Evolutionary conservation across 2,888 invertebrate genomes (phyloP).

Genomic region (Lochmaea capreae): DNA sequence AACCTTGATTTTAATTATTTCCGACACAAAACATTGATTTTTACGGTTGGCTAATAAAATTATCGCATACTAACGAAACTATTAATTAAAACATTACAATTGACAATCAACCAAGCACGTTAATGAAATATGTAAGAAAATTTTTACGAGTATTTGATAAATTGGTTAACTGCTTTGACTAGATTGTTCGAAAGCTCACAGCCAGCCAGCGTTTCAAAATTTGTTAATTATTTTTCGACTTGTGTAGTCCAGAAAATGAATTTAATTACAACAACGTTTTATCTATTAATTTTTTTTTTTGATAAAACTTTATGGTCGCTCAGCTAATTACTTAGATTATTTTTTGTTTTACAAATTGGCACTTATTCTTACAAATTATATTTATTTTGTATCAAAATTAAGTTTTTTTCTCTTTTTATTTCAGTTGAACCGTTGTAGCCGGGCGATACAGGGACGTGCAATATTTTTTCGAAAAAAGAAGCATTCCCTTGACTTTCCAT

Average conservation of each 20-base stretch:
- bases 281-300: background rate
- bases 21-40: conserved; percentile 24
- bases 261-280: background rate
- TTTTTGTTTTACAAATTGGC: conserved; percentile 15
- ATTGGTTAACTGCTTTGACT: background rate
- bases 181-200: background rate
- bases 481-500: conserved; percentile 52
- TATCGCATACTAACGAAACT: conserved; percentile 27
- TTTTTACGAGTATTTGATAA: background rate
- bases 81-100: conserved; percentile 33
- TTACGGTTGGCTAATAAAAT: conserved; percentile 31
- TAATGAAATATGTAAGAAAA: background rate
- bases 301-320: background rate
- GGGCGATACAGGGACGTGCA: conserved; percentile 54
- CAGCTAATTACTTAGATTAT: background rate
- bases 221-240: background rate
- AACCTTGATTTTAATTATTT: conserved; percentile 27
- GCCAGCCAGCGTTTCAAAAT: background rate
- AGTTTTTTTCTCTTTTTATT: conserved; percentile 45
- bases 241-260: background rate
- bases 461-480: conserved; percentile 50
- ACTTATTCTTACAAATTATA: conserved; percentile 23
- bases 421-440: conserved; percentile 54
- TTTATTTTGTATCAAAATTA: conserved; percentile 40
- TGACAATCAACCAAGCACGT: conserved; percentile 13